Base-by-base conservation (phyloP, 2,888 invertebrate genomes). In the Cephus runcator region DNA sequence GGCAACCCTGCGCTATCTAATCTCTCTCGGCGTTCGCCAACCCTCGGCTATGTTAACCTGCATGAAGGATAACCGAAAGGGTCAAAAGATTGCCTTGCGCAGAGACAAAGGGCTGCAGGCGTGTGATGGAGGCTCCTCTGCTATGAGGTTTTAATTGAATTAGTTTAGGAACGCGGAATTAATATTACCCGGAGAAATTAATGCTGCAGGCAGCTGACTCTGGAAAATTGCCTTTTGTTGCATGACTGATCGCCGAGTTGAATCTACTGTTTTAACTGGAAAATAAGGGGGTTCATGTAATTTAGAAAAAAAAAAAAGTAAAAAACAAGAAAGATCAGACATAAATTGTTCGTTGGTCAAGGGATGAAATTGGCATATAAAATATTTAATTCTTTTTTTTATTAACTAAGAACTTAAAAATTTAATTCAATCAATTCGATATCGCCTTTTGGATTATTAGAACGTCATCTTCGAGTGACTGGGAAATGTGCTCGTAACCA, bases 121-220 rank as follows among this genome's bases (percentile, higher is more conserved):
- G 23, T 3, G 23, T 15, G 23, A 56, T 9, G 56, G 23, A 15
- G 23, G 56, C 56, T 56, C 56, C 23, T 56, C 6, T 23, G 23
- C 23, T 23, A 81, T 74, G 76, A 80, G 79, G 79, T 74, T 78
- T 84, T 87, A 83, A 87, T 86, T 85, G 83, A 87, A 87, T 87
- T 86, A 86, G 86, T 87, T 86, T 82, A 79, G 82, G 81, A 81
- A 81, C 80, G 75, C 76, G 75, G 80, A 74, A 80, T 81, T 84
- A 83, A 84, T 83, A 83, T 85, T 84, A 81, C 81, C 80, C 79
- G 77, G 76, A 23, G 82, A 85, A 86, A 86, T 86, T 87, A 86
- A 87, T 82, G 83, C 79, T 82, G 79, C 80, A 80, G 83, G 56
- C 56, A 56, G 56, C 56, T 56, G 56, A 56, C 56, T 56, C 56